Base-by-base conservation (phyloP, 1,140 invertebrate species). In the Drosophila kohkoa region DNA sequence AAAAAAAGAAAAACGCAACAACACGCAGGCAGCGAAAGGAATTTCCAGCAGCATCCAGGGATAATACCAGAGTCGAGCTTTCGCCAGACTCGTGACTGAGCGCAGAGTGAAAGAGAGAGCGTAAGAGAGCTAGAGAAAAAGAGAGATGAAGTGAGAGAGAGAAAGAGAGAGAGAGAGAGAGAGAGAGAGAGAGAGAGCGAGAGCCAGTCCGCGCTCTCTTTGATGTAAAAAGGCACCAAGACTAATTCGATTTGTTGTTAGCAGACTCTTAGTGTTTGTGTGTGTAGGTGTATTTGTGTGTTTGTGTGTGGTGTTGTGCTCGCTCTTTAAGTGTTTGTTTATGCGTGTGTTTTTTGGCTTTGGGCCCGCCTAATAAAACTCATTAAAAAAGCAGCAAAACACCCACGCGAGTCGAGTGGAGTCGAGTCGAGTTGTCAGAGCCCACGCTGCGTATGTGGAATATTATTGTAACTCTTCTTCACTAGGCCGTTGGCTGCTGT, bases 251-350 rank as follows among this genome's bases (percentile, higher is more conserved):
- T 87, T 71, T 75, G 73, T 65, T 75, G 71, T 67, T 28, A 38
- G 70, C 63, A 25, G 11, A n/a, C 8, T 7, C 7, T 11, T 13
- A 35, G 32, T 55, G 51, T 38, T 43, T 35, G 15, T 55, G 41
- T 46, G 20, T 58, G 28, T 15, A 1, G 38, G 13, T 43, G 41
- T 35, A 28, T 48, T 51, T 30, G 58, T 64, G 59, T 57, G 41
- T 49, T 51, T 30, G 58, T 64, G 59, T 57, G 25, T 55, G 45
- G 77, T 85, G 73, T 74, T 32, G 38, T 10, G 62, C 35, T 52
- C 67, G 77, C 85, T 89, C 75, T 88, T 85, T 85, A 90, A 88
- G 78, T 90, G 85, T 89, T 89, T 89, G 81, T 89, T 86, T 89
- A 89, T 89, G 86, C 81, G 78, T 88, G 77, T 70, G 71, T 65